Evolutionary conservation across 2,888 invertebrate species (phyloP).

Genomic region (Gymnocheta viridis): DNA sequence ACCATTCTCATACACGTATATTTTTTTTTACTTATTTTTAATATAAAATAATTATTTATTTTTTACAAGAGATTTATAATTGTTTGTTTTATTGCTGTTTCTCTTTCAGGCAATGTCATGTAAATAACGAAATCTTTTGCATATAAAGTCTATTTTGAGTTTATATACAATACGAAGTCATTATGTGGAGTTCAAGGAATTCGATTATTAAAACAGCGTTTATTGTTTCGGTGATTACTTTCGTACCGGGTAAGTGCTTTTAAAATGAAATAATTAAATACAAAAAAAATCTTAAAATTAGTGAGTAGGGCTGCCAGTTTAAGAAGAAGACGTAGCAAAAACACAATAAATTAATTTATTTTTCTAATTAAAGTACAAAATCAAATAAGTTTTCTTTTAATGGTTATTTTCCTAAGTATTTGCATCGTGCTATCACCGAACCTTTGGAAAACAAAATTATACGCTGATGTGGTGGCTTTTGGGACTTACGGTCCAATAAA

Average conservation of each 20-base stretch:
- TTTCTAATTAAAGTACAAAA: too few species aligned
- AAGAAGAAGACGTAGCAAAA: too few species aligned
- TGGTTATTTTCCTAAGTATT: too few species aligned
- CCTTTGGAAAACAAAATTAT: too few species aligned
- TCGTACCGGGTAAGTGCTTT: conserved; percentile 59
- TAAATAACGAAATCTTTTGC: not conserved
- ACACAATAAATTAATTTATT: too few species aligned
- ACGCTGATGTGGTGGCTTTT: not conserved
- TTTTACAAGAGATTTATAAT: not conserved
- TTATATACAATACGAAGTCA: not conserved
- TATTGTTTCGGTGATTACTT: not conserved
- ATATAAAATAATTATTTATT: conserved; percentile 19
- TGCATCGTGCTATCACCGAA: too few species aligned
- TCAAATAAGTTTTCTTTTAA: too few species aligned
- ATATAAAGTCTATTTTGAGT: not conserved
- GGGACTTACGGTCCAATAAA: not conserved
- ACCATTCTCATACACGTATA: not conserved
- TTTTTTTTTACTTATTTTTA: not conserved
- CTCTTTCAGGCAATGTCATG: conserved; percentile 16
- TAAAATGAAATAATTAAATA: too few species aligned
- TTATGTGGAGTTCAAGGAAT: conserved; percentile 47
- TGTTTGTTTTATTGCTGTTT: not conserved
- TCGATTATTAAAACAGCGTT: not conserved
- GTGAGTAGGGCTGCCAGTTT: too few species aligned
- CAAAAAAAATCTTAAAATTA: too few species aligned